Base-by-base conservation (phyloP, 2,888 invertebrate genomes). In the Euplexia lucipara region DNA sequence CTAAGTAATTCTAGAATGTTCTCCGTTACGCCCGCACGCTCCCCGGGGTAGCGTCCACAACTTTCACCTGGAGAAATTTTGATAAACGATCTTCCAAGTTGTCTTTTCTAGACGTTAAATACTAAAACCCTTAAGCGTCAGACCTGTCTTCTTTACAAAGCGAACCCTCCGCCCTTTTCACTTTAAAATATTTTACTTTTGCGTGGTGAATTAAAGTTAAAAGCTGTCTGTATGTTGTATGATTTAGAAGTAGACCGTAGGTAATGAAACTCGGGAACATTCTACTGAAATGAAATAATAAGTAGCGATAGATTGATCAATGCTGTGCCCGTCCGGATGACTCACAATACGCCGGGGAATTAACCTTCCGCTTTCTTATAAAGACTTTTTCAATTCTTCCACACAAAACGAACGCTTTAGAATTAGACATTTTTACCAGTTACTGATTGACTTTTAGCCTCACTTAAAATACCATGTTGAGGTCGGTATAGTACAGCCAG, bases 41-140 rank as follows among this genome's bases (percentile, higher is more conserved):
- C 64, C 69, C 57, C 37, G 14, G 48, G 66, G 61, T 41, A 67
- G 30, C 66, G 73, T 57, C 58, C 64, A 54, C 59, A 64, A 79
- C 58, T 63, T 70, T 70, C 66, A 73, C 79, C 67, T 76, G 70
- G 68, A 64, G 69, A 78, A 72, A 83, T 77, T 65, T 80, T 83
- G 80, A 83, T 83, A 80, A 77, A 81, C 70, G 80, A 70, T 54
- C 68, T 63, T 44, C 54, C 48, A 65, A 70, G 57, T 67, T 67
- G 61, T 60, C 66, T 72, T 70, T 62, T 64, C 54, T 67, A 47
- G 66, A 61, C 59, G 69, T 69, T 78, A 73, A 65, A 67, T 51
- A 48, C 60, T 66, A 39, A 70, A 69, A 70, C 69, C 70, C 79
- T 79, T 79, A 70, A 68, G 42, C 49, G 62, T 77, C 71, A 69